Base-by-base conservation (phyloP, 2,888 invertebrate genomes). In the Diarsia brunnea region DNA sequence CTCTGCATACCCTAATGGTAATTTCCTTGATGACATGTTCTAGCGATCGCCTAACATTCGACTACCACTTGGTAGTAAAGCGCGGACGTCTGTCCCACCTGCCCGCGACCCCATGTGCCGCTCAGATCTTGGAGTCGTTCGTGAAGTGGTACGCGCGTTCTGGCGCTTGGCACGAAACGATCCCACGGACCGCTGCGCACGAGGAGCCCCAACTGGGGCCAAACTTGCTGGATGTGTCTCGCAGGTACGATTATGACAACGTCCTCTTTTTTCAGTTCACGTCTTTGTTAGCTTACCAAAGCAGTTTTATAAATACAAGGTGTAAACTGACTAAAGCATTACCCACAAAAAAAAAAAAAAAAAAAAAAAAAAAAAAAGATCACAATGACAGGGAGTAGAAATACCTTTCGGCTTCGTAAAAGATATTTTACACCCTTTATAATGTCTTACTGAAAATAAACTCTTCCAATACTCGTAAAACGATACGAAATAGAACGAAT, bases 141-240 rank as follows among this genome's bases (percentile, higher is more conserved):
- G 96, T 97, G 66, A 95, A 95, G 84, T 96, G 96, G 96, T 96
- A 94, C 91, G 96, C 96, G 69, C 94, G 96, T 79, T 94, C 96
- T 76, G 96, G 96, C 79, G 96, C 96, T 47, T 96, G 96, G 96
- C 93, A 94, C 81, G 90, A 38, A 38, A 38, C 38, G 0, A 38
- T 38, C 38, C 93, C 49, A 89, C 94, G 45, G 38, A 38, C 38
- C 38, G 7, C 38, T 90, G 94, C 55, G 91, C 89, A 4, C 89
- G 94, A 92, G 86, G 95, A 95, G 63, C 94, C 95, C 68, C 92
- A 94, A 38, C 92, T 91, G 81, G 89, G 90, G 16, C 96, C 95
- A 0, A 95, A 95, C 90, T 88, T 95, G 82, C 90, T 91, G 10
- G 95, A 96, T 75, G 96, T 96, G 2, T 94, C 94, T 0, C 93